A percentile compares a stretch with the other conserved stretches of the same genome.
These are phyloP conservation scores for Lates japonicus DNA, from an alignment of 2,797 vertebrate species.

Conservation along the genomic window DNA sequence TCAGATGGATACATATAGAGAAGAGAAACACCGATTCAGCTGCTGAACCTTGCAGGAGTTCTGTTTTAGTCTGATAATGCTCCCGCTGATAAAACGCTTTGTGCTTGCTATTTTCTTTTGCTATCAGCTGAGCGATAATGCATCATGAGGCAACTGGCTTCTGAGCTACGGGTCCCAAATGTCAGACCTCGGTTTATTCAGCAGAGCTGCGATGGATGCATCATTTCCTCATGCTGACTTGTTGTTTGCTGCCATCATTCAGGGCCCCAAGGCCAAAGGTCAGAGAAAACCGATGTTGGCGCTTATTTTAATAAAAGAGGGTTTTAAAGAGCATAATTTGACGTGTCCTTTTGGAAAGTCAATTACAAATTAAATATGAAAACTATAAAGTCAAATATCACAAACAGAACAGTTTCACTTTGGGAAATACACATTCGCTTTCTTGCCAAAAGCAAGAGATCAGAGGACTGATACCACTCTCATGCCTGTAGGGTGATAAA, in stretches of 20 bases:
- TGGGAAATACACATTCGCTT: background rate
- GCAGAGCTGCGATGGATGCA: slow-evolving; percentile 69
- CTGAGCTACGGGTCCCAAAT: slow-evolving; percentile 41
- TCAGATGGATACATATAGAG: slow-evolving; percentile 1
- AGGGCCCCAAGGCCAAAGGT: slow-evolving; percentile 65
- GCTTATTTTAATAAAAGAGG: slow-evolving; percentile 31
- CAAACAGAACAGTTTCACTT: background rate
- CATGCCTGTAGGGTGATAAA: background rate
- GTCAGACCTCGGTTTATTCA: slow-evolving; percentile 59
- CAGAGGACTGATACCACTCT: background rate
- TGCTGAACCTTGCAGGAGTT: background rate
- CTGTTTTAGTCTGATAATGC: slow-evolving; percentile 28
- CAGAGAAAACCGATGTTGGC: slow-evolving; percentile 57
- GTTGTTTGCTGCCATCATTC: slow-evolving; percentile 60
- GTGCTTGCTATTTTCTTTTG: slow-evolving; percentile 46
- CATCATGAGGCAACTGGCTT: slow-evolving; percentile 55
- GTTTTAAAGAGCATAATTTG: background rate
- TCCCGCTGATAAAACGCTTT: slow-evolving; percentile 49
- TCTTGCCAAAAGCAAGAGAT: background rate
- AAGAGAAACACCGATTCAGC: slow-evolving; percentile 32
- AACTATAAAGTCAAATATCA: background rate
- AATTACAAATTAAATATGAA: background rate
- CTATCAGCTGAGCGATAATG: slow-evolving; percentile 52
- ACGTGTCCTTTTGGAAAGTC: slow-evolving; percentile 29
- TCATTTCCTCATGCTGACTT: slow-evolving; percentile 76